These are phyloP conservation scores for Danio tinwini DNA, from an alignment of 2,797 vertebrate species.

Conservation along the genomic window DNA sequence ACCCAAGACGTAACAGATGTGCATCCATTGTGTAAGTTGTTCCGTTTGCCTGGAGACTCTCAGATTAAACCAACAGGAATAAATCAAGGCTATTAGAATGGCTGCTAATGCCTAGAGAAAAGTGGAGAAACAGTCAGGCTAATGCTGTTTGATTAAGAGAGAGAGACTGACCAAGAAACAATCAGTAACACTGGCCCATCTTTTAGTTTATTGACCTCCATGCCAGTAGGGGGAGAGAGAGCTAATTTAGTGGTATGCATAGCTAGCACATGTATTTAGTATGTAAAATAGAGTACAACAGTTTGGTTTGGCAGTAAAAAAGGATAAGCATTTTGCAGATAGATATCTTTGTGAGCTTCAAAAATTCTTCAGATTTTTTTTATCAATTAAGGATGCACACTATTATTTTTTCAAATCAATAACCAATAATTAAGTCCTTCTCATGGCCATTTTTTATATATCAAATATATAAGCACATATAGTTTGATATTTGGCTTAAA, in stretches of 20 bases:
- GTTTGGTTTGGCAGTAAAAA: no score
- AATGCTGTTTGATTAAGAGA: neutral
- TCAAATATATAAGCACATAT: no score
- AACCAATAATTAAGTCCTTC: no score
- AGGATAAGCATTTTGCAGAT: no score
- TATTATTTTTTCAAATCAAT: no score
- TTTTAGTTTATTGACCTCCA: neutral
- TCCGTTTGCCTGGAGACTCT: constrained; percentile 58
- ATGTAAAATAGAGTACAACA: neutral
- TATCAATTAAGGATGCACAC: no score
- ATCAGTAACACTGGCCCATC: neutral
- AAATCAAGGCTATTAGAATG: constrained; percentile 61
- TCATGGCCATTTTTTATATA: no score
- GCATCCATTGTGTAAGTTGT: constrained; percentile 49
- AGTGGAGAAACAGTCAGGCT: constrained; percentile 29
- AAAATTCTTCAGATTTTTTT: no score
- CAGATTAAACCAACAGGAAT: constrained; percentile 64
- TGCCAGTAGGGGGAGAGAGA: constrained; percentile 20
- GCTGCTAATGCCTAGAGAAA: constrained; percentile 50
- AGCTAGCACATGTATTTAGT: neutral
- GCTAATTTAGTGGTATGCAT: neutral
- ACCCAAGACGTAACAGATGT: constrained; percentile 55
- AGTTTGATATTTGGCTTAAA: no score
- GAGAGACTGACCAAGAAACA: neutral
- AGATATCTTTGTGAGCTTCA: no score